Evolutionary conservation across 2,797 vertebrate genomes (phyloP).

Genomic region (Emydoidea blandingii): DNA sequence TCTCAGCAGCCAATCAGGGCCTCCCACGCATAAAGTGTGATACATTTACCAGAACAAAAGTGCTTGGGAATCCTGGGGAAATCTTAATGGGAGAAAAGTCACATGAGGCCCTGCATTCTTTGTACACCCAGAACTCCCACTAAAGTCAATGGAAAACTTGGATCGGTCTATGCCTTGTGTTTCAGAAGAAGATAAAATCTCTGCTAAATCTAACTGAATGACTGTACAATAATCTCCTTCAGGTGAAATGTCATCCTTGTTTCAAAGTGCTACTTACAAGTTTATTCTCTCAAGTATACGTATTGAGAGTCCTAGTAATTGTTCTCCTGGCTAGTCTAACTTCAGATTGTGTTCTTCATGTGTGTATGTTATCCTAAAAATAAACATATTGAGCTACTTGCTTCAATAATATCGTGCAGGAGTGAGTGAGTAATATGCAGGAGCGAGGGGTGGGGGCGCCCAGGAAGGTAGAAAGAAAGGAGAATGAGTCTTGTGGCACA

Average conservation of each 20-base stretch:
- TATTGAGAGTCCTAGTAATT: constrained; percentile 62
- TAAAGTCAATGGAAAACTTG: not conserved
- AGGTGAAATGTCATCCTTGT: not conserved
- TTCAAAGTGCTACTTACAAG: not conserved
- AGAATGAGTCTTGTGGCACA: not conserved
- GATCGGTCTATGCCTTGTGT: not conserved
- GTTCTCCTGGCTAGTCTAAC: constrained; percentile 24
- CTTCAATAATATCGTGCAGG: constrained; percentile 44
- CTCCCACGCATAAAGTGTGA: not conserved
- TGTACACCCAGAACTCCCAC: not conserved
- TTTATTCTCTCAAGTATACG: not conserved
- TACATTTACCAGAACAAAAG: not conserved
- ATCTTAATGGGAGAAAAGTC: not conserved
- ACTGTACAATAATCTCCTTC: not conserved
- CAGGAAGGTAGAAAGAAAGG: not conserved
- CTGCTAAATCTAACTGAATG: not conserved
- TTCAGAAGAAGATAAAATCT: not conserved
- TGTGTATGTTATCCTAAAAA: not conserved
- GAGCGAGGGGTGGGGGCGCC: no score
- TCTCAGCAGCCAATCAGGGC: not conserved
- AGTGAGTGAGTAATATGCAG: constrained; percentile 31
- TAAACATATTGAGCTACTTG: not conserved
- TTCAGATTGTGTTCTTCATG: not conserved
- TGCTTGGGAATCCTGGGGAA: not conserved
- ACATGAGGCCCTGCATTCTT: not conserved